These are phyloP conservation scores for Ceyx melanurus DNA, from an alignment of 2,113 vertebrate species.

Conservation along the genomic window DNA sequence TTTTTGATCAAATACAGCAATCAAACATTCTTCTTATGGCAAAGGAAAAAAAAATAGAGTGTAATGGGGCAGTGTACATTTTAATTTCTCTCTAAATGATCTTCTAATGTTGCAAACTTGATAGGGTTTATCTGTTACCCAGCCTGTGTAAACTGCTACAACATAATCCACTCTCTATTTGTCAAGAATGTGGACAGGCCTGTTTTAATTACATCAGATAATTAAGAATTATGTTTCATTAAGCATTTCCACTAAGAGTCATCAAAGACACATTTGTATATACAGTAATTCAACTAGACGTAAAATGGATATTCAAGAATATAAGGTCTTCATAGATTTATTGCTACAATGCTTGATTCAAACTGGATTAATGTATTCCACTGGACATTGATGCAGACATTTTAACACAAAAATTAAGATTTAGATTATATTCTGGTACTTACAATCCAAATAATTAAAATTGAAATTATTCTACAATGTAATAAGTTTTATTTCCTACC, in stretches of 20 bases:
- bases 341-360: not conserved
- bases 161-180: not conserved
- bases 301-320: not conserved
- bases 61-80: not conserved
- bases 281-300: not conserved
- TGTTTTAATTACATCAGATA: slow-evolving; percentile 27
- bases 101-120: not conserved
- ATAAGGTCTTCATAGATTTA: not conserved
- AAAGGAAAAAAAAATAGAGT: not conserved
- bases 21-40: not conserved
- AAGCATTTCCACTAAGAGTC: not conserved
- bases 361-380: not conserved
- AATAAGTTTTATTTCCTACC: not conserved
- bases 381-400: not conserved
- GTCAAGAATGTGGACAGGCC: not conserved
- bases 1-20: not conserved
- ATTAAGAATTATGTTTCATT: not conserved
- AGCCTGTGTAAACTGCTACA: not conserved
- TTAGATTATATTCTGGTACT: not conserved
- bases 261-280: not conserved
- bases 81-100: not conserved
- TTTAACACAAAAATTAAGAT: not conserved
- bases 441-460: not conserved
- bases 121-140: not conserved
- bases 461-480: not conserved